Evolutionary conservation across 2,888 invertebrate species (phyloP).

Genomic region (Cyclophora punctaria): DNA sequence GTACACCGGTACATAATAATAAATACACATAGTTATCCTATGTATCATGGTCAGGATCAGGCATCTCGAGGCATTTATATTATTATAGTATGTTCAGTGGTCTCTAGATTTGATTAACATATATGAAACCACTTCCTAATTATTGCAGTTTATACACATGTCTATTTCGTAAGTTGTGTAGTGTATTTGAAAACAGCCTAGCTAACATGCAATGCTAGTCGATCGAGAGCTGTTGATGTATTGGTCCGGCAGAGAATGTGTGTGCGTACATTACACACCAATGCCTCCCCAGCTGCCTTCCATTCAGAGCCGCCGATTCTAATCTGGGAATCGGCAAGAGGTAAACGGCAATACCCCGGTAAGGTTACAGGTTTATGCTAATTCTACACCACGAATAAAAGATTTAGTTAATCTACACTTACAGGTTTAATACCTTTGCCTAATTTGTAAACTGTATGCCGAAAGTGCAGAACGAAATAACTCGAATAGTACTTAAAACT

Average conservation of each 20-base stretch:
- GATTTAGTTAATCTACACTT: slow-evolving; percentile 59
- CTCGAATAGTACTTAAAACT: slow-evolving; percentile 67
- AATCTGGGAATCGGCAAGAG: slow-evolving; percentile 37
- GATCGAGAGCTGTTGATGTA: neutral
- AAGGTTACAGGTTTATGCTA: slow-evolving; percentile 55
- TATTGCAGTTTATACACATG: neutral
- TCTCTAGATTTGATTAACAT: slow-evolving; percentile 4
- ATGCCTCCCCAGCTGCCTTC: slow-evolving; percentile 32
- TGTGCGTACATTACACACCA: slow-evolving; percentile 7
- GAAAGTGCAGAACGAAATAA: slow-evolving; percentile 72
- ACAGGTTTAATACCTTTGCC: slow-evolving; percentile 50
- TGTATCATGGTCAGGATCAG: slow-evolving; percentile 35
- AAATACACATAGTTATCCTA: slow-evolving; percentile 41
- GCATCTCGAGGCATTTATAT: slow-evolving; percentile 24
- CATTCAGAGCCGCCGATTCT: slow-evolving; percentile 22
- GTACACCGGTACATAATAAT: slow-evolving; percentile 42
- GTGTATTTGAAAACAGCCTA: neutral
- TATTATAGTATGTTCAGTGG: neutral
- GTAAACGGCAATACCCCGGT: slow-evolving; percentile 42
- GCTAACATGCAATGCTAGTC: slow-evolving; percentile 5
- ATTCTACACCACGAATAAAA: slow-evolving; percentile 65
- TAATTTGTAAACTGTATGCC: slow-evolving; percentile 66
- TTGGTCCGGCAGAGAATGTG: slow-evolving; percentile 13
- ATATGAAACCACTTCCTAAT: neutral
- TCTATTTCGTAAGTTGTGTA: neutral